phyloP scores from a whole-genome alignment of 2,797 vertebrate species.

The Pelodytes ibericus region DNA sequence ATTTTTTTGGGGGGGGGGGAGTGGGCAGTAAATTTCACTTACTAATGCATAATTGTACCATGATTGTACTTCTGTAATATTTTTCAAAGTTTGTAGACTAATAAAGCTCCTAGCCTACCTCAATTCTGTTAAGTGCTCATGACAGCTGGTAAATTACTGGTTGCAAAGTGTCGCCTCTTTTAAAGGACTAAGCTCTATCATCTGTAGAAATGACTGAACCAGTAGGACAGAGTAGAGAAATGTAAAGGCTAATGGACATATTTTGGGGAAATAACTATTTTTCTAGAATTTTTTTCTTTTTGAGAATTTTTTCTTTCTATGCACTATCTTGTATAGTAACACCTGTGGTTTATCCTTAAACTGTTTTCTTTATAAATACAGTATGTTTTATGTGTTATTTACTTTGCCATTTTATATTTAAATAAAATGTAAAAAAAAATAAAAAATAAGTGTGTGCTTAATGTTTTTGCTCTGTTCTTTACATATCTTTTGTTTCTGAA shows the following conservation, averaged over 20 bases:
- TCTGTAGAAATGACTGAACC: neutral
- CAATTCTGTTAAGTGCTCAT: constrained; percentile 16
- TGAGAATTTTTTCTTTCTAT: constrained; percentile 23
- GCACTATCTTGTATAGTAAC: constrained; percentile 13
- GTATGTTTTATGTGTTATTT: neutral
- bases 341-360: constrained; percentile 11
- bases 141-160: neutral
- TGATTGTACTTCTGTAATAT: constrained; percentile 36
- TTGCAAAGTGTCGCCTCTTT: neutral
- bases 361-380: constrained; percentile 3
- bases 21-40: neutral
- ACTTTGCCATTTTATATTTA: constrained; percentile 33
- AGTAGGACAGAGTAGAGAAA: neutral
- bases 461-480: no score
- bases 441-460: neutral
- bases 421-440: constrained; percentile 29
- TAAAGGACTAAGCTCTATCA: neutral
- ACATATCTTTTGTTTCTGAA: no score
- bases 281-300: constrained; percentile 13
- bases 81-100: constrained; percentile 32
- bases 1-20: neutral
- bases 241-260: constrained; percentile 16
- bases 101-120: constrained; percentile 44
- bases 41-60: constrained; percentile 18
- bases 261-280: constrained; percentile 35